These are phyloP conservation scores for Oxyscelio sp. DNA, from an alignment of 2,888 invertebrate species.

Conservation along the genomic window DNA sequence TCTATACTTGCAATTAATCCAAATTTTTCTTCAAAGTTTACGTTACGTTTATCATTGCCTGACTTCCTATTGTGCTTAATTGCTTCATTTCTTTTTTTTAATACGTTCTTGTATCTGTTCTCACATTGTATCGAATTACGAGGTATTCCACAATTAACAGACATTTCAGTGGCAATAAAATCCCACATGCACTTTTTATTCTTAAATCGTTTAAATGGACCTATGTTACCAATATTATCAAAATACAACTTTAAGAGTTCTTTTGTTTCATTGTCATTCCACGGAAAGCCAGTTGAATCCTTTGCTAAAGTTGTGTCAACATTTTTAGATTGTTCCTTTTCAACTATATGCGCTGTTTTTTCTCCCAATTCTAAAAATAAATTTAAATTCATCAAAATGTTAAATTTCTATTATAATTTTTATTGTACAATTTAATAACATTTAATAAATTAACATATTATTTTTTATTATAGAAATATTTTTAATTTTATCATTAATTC, in stretches of 20 bases:
- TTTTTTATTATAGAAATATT: too few species aligned
- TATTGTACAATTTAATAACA: too few species aligned
- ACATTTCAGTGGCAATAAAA: neutral
- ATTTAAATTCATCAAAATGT: too few species aligned
- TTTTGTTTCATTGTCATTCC: slow-evolving; percentile 18
- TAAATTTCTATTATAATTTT: too few species aligned
- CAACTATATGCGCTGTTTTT: too few species aligned
- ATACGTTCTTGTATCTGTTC: slow-evolving; percentile 1
- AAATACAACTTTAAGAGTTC: slow-evolving; percentile 3
- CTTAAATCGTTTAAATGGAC: slow-evolving; percentile 16
- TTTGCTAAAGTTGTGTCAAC: neutral
- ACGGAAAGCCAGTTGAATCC: slow-evolving; percentile 12
- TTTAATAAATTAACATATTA: too few species aligned
- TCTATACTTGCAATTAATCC: slow-evolving; percentile 8
- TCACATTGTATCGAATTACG: slow-evolving; percentile 2
- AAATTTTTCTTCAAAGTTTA: slow-evolving; percentile 8
- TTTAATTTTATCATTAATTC: too few species aligned
- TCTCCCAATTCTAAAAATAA: too few species aligned
- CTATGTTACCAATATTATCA: neutral
- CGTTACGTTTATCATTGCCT: neutral
- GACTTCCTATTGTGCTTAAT: slow-evolving; percentile 12
- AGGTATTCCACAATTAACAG: neutral
- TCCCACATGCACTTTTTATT: slow-evolving; percentile 24
- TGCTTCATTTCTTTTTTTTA: slow-evolving; percentile 18
- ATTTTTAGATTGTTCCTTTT: neutral